phyloP scores from a whole-genome alignment of 1,140 invertebrate genomes.

The Hypsibius dujardini region DNA sequence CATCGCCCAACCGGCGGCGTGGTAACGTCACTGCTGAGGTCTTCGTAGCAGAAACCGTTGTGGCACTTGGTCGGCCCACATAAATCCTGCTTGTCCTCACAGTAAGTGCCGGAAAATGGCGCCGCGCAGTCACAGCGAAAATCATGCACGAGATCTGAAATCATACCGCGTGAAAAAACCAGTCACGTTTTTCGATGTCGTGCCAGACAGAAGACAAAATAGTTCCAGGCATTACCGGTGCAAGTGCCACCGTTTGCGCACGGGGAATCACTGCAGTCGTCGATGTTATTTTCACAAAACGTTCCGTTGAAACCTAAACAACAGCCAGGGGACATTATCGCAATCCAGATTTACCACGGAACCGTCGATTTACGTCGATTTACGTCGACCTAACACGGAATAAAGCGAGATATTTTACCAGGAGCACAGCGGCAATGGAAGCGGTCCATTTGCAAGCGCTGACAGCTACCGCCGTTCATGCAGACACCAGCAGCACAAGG shows the following conservation, averaged over 20 bases:
- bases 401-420: too few species aligned
- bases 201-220: too few species aligned
- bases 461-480: conserved; percentile 74
- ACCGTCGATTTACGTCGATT: too few species aligned
- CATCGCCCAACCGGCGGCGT: too few species aligned
- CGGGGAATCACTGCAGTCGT: conserved; percentile 81
- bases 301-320: conserved; percentile 86
- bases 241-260: conserved; percentile 79
- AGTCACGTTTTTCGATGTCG: too few species aligned
- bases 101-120: conserved; percentile 88
- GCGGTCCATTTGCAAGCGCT: conserved; percentile 3
- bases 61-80: conserved; percentile 68
- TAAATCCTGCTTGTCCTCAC: conserved; percentile 82
- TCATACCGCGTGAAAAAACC: too few species aligned
- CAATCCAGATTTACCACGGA: too few species aligned
- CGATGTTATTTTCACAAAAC: conserved; percentile 78
- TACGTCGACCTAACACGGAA: too few species aligned
- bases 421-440: conserved; percentile 53
- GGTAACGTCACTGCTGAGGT: too few species aligned
- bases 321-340: too few species aligned
- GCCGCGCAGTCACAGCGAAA: conserved; percentile 80
- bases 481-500: conserved; percentile 73
- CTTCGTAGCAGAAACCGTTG: too few species aligned
- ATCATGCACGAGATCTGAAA: conserved; percentile 73
- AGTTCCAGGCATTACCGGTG: too few species aligned